Evolutionary conservation across 1,140 invertebrate species (phyloP).

Genomic region (Drosophila insularis): DNA sequence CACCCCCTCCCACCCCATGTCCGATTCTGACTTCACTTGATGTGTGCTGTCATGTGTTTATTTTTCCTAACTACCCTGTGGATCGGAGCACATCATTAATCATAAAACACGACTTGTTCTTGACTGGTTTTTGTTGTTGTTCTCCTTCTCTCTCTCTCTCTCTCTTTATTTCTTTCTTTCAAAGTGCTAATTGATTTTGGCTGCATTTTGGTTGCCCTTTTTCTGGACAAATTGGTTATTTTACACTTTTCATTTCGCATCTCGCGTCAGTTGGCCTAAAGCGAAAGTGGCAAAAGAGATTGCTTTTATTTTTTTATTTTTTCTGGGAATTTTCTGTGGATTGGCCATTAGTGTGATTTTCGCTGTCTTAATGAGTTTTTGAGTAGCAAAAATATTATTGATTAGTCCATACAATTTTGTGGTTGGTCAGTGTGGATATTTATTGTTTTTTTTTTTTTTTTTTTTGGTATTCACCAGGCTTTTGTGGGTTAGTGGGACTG

Average conservation of each 20-base stretch:
- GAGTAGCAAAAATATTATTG: conserved; percentile 72
- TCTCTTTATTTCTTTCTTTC: not conserved
- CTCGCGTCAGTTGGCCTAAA: conserved; percentile 35
- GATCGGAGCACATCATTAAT: conserved; percentile 64
- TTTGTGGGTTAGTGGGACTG: not conserved
- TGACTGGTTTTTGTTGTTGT: conserved; percentile 18
- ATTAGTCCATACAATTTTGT: conserved; percentile 34
- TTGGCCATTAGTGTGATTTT: conserved; percentile 24
- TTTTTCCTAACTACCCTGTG: conserved; percentile 34
- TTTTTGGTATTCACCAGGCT: not conserved
- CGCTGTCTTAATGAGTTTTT: conserved; percentile 59
- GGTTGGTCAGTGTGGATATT: conserved; percentile 1
- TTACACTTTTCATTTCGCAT: conserved; percentile 73
- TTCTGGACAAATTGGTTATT: conserved; percentile 49
- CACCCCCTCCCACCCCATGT: not conserved
- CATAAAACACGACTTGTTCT: conserved; percentile 41
- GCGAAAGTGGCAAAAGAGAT: conserved; percentile 57
- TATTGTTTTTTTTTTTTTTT: too few species aligned
- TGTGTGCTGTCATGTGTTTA: conserved; percentile 63
- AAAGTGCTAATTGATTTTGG: conserved; percentile 67
- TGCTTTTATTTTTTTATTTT: conserved; percentile 1
- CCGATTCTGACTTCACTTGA: conserved; percentile 37
- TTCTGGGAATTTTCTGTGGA: not conserved
- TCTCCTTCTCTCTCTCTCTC: not conserved
- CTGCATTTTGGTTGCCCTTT: conserved; percentile 29